phyloP scores from a whole-genome alignment of 2,113 vertebrate genomes.

The Chloroceryle aenea region DNA sequence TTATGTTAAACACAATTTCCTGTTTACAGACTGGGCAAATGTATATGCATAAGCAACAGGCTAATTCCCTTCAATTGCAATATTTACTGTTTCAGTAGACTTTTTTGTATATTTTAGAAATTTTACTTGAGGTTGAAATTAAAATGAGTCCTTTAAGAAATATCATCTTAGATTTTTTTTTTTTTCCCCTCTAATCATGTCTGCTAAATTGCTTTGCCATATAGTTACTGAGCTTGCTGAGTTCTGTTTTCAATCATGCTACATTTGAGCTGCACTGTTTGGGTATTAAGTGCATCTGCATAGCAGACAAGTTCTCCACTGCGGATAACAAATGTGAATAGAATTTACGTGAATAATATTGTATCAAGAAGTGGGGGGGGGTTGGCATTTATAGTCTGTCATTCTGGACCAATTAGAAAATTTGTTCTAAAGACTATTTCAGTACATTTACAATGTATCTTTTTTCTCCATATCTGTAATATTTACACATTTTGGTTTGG shows the following conservation, averaged over 20 bases:
- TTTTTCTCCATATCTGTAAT: not conserved
- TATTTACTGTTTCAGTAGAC: not conserved
- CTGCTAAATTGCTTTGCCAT: not conserved
- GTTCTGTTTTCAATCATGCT: not conserved
- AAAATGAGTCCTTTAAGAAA: not conserved
- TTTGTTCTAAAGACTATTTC: not conserved
- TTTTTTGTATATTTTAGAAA: not conserved
- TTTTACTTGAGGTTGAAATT: not conserved
- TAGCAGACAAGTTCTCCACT: not conserved
- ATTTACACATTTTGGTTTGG: not conserved
- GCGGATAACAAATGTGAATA: not conserved
- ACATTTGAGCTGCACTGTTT: not conserved
- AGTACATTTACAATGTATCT: not conserved
- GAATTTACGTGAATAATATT: not conserved
- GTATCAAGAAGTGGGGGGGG: not conserved
- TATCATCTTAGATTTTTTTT: not conserved
- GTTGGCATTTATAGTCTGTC: not conserved
- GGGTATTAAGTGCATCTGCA: not conserved
- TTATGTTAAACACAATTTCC: not conserved
- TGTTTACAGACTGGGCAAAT: not conserved
- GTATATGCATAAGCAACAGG: not conserved
- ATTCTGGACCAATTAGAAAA: not conserved
- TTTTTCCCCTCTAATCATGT: not conserved
- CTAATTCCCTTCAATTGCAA: not conserved
- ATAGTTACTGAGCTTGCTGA: not conserved